Base-by-base conservation (phyloP, 2,888 invertebrate genomes). In the Salticus scenicus region DNA sequence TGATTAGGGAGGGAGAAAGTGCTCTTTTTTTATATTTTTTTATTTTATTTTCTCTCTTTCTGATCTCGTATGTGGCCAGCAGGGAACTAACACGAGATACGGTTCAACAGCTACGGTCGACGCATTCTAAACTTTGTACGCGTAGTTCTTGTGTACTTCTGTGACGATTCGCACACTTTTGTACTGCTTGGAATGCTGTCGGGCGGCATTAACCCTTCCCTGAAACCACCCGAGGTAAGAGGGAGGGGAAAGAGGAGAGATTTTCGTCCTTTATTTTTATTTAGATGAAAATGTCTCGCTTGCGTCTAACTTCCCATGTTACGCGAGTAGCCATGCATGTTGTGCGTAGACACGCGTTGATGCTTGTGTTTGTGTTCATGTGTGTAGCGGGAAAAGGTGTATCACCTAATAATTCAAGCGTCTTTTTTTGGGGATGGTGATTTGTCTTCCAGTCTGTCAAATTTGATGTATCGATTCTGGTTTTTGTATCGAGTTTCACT, bases 111-210 rank as follows among this genome's bases (percentile, higher is more conserved):
- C 12, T 57, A 57, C 57, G 57, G 57, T 57, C 57, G 24, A 57
- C 57, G 57, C 24, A 24, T 57, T 57, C 57, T 24, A 24, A 1
- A 7, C 24, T n/a, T n/a, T n/a, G n/a, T 71, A 41, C 64, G 63
- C 74, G 41, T 28, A 37, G 33, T 69, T 30, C 7, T 20, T 30
- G 51, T 30, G 51, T 70, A 57, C 27, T 64, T 74, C 31, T 31
- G 80, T 81, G 67, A 63, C n/a, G 42, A 74, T 30, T 81, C 74
- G 74, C 42, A 70, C 42, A 81, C 75, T 82, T 82, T 75, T 82
- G 41, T 75, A 63, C 75, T 75, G 75, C 81, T 82, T 64, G 75
- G 81, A 82, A 82, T 82, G 81, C 37, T 63, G 81, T 82, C 75
- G 74, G 75, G 37, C 75, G 81, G 75, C 81, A 82, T 70, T 82